Evolutionary conservation across 2,888 invertebrate species (phyloP).

Genomic region (Amblyjoppa fuscipennis): DNA sequence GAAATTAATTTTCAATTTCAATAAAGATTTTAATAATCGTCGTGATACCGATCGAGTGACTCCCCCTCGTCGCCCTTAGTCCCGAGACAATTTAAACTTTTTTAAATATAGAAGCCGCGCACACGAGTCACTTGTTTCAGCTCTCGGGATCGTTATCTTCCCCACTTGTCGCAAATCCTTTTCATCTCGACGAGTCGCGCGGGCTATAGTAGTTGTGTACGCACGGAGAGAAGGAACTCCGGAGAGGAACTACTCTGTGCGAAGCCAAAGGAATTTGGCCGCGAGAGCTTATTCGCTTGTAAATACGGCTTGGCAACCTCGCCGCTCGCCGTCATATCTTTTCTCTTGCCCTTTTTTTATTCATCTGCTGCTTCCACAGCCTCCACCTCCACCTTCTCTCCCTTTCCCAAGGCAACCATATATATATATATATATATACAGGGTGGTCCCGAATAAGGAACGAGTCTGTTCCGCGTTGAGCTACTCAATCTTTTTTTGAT

Average conservation of each 20-base stretch:
- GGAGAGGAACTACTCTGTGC: conserved; percentile 17
- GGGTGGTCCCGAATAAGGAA: not conserved
- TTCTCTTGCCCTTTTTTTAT: conserved; percentile 44
- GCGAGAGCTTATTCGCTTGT: conserved; percentile 47
- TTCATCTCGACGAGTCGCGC: conserved; percentile 16
- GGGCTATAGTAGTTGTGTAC: conserved; percentile 1
- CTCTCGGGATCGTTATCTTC: conserved; percentile 61
- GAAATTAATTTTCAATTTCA: conserved; percentile 27
- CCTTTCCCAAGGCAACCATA: conserved; percentile 33
- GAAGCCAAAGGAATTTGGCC: conserved; percentile 46
- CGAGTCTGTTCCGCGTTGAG: not conserved
- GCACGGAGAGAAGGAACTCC: conserved; percentile 5
- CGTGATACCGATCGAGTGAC: conserved; percentile 45
- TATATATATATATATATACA: not conserved
- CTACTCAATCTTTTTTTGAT: too few species aligned
- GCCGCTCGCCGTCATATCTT: conserved; percentile 53
- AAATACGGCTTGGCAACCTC: conserved; percentile 66
- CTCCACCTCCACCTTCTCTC: conserved; percentile 48
- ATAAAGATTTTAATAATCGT: conserved; percentile 53
- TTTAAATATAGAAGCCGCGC: conserved; percentile 39
- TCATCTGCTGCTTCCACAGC: conserved; percentile 48
- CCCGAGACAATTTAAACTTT: conserved; percentile 26
- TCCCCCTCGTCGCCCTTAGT: conserved; percentile 32
- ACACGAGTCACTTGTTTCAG: conserved; percentile 61
- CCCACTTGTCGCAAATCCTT: conserved; percentile 63